These are phyloP conservation scores for Malurus leucopterus DNA, from an alignment of 2,797 vertebrate species.

Conservation along the genomic window DNA sequence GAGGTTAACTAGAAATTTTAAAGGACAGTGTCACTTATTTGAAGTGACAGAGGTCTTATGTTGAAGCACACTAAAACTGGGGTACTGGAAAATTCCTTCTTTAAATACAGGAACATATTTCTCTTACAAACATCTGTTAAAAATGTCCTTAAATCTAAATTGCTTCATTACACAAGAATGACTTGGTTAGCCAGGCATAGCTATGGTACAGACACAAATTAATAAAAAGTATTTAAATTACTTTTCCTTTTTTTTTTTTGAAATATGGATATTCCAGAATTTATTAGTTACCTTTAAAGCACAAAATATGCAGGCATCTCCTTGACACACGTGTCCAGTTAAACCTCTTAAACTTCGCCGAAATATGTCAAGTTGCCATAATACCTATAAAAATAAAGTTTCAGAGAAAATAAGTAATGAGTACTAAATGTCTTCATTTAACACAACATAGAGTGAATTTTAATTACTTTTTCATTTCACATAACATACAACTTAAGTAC, in stretches of 20 bases:
- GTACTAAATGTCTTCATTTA: background rate
- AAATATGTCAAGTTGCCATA: slow-evolving; percentile 98
- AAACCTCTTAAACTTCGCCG: slow-evolving; percentile 91
- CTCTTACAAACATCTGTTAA: background rate
- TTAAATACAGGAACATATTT: background rate
- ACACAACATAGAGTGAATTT: background rate
- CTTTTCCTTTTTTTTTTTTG: background rate
- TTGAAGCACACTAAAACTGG: background rate
- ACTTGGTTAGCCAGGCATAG: background rate
- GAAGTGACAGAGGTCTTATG: background rate
- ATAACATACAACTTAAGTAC: background rate
- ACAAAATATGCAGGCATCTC: slow-evolving; percentile 96
- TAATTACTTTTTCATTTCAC: background rate
- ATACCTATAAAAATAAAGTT: slow-evolving; percentile 75
- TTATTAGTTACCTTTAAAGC: slow-evolving; percentile 87
- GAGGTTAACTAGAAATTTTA: background rate
- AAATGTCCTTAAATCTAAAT: background rate
- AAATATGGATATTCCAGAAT: background rate
- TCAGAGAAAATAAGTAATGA: background rate
- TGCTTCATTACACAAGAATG: background rate
- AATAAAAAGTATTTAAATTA: background rate
- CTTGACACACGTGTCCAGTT: slow-evolving; percentile 90
- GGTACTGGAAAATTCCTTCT: background rate
- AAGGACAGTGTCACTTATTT: background rate
- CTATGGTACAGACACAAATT: background rate